Evolutionary conservation across 64 coral and sea anemone genomes (phyloP).

Genomic region (Porites lutea): DNA sequence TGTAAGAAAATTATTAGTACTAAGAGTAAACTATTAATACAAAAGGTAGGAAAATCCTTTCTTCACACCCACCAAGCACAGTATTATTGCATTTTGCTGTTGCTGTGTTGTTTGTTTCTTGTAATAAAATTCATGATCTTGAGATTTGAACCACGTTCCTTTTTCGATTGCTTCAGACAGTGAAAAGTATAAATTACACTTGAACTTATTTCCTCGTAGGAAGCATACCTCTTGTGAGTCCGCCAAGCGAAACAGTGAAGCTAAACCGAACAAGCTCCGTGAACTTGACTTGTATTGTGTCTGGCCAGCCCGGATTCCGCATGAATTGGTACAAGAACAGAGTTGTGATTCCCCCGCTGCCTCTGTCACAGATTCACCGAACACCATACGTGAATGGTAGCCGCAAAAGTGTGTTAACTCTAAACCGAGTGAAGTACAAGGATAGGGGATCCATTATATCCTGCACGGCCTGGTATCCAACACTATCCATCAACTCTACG

Average conservation of each 20-base stretch:
- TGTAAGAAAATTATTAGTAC: too few species aligned
- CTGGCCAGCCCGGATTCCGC: conserved; percentile 59
- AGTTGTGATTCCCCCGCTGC: conserved; percentile 4
- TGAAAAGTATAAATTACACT: background rate
- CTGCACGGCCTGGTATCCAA: conserved; percentile 89
- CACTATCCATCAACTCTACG: conserved; percentile 74
- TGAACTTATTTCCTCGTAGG: background rate
- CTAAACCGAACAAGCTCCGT: conserved; percentile 69
- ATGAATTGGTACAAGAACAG: conserved; percentile 82
- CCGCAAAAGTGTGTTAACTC: conserved; percentile 52
- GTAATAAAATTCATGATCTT: too few species aligned
- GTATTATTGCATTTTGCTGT: too few species aligned
- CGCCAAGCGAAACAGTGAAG: conserved; percentile 79
- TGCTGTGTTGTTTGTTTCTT: too few species aligned
- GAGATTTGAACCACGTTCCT: too few species aligned
- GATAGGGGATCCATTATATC: conserved; percentile 86
- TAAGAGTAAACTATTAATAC: too few species aligned
- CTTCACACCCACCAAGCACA: too few species aligned
- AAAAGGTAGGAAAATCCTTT: too few species aligned
- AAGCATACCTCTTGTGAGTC: conserved; percentile 78
- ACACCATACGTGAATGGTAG: conserved; percentile 61
- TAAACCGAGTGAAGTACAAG: conserved; percentile 72
- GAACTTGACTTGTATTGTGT: conserved; percentile 76
- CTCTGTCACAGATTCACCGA: background rate
- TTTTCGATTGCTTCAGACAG: too few species aligned